Percentiles rank a stretch among this genome's conserved stretches.
phyloP scores from a whole-genome alignment of 1,140 invertebrate species.

The Aphis gossypii region DNA sequence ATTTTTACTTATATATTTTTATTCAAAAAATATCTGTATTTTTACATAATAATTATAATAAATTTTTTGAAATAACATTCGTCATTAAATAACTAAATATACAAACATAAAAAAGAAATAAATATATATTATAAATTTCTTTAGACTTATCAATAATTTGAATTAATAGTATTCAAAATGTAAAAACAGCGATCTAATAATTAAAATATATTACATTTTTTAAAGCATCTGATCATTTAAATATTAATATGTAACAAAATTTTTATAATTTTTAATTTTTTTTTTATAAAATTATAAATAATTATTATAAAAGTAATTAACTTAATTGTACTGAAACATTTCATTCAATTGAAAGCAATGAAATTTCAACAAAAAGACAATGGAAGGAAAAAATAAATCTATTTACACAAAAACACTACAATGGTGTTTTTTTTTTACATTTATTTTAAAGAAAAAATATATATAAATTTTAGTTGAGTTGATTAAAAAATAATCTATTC shows the following conservation, averaged over 20 bases:
- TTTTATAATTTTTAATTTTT: conserved; percentile 47
- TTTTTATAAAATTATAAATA: conserved; percentile 58
- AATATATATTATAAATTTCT: conserved; percentile 55
- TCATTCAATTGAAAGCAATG: conserved; percentile 52
- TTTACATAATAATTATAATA: conserved; percentile 47
- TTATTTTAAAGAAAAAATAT: conserved; percentile 19
- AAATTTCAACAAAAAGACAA: conserved; percentile 55
- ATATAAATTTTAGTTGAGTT: conserved; percentile 36
- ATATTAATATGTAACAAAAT: conserved; percentile 52
- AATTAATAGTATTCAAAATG: conserved; percentile 48
- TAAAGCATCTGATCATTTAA: conserved; percentile 50
- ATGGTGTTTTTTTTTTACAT: conserved; percentile 28
- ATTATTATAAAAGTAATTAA: conserved; percentile 56
- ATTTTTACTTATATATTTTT: conserved; percentile 48
- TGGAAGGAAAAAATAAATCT: conserved; percentile 56
- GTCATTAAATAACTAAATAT: conserved; percentile 48
- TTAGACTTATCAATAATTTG: conserved; percentile 55
- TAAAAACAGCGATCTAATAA: conserved; percentile 49
- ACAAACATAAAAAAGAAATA: conserved; percentile 54
- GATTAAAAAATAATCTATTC: conserved; percentile 46
- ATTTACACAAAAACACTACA: conserved; percentile 52
- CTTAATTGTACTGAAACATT: conserved; percentile 41
- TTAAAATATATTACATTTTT: conserved; percentile 54
- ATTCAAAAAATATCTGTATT: conserved; percentile 44
- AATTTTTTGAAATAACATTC: conserved; percentile 40